phyloP scores from a whole-genome alignment of 2,113 vertebrate genomes.

The Macaca mulatta region DNA sequence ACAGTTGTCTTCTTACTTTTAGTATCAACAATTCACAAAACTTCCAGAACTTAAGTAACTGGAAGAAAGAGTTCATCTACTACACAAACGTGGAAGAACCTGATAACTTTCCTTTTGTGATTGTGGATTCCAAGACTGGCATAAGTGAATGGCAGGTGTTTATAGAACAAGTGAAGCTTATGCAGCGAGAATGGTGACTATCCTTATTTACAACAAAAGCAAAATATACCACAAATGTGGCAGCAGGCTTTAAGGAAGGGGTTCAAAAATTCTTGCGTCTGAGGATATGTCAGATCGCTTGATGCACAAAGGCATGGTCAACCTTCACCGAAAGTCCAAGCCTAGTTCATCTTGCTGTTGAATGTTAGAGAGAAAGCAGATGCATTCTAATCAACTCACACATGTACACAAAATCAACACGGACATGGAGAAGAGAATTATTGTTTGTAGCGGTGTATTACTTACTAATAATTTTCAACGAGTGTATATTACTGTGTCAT shows the following conservation, averaged over 20 bases:
- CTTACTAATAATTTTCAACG: conserved; percentile 70
- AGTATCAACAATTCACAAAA: conserved; percentile 96
- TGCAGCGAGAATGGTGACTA: conserved; percentile 94
- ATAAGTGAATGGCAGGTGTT: conserved; percentile 93
- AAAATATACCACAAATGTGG: conserved; percentile 77
- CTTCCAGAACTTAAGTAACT: conserved; percentile 95
- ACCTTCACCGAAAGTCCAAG: too few relatives aligned
- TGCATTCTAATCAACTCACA: conserved; percentile 72
- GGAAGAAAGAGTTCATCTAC: conserved; percentile 98
- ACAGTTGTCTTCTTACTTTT: conserved; percentile 97
- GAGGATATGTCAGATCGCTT: conserved; percentile 85
- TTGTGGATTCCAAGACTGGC: conserved; percentile 95
- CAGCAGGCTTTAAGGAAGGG: conserved; percentile 94
- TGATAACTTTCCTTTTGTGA: conserved; percentile 94
- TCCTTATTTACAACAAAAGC: conserved; percentile 98
- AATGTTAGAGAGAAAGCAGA: conserved; percentile 52
- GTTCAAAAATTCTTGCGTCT: conserved; percentile 92
- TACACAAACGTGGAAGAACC: conserved; percentile 97
- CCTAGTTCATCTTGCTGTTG: conserved; percentile 91
- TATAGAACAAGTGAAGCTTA: conserved; percentile 91
- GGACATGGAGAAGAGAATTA: conserved; percentile 15
- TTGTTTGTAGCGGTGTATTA: conserved; percentile 22
- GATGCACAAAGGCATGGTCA: too few relatives aligned
- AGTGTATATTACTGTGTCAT: conserved; percentile 77
- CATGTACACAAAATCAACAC: not conserved